Percentiles rank a stretch among this genome's conserved stretches.
Evolutionary conservation across 1,140 invertebrate species (phyloP).

Genomic region (Aphelenchoides besseyi): DNA sequence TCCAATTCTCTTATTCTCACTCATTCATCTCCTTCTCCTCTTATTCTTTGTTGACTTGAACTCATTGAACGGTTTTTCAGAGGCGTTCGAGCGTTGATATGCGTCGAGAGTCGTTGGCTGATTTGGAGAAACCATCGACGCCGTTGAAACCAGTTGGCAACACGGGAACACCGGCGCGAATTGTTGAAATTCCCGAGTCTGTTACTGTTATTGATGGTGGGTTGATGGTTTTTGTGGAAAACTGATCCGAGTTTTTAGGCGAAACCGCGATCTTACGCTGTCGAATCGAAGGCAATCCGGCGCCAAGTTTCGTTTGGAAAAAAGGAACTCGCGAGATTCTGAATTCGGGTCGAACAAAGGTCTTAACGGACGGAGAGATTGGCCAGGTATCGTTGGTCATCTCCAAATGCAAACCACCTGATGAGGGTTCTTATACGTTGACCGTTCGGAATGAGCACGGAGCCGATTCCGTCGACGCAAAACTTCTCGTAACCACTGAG

Average conservation of each 20-base stretch:
- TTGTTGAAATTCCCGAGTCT: slow-evolving; percentile 61
- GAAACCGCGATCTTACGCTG: slow-evolving; percentile 59
- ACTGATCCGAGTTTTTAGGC: slow-evolving; percentile 41
- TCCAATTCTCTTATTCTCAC: slow-evolving; percentile 12
- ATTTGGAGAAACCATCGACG: slow-evolving; percentile 59
- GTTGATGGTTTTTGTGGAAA: background rate
- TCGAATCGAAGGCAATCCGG: slow-evolving; percentile 73
- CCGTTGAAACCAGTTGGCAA: slow-evolving; percentile 53
- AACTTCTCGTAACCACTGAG: slow-evolving; percentile 88
- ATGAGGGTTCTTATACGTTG: slow-evolving; percentile 93
- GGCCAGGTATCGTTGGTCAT: slow-evolving; percentile 88
- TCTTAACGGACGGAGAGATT: slow-evolving; percentile 69
- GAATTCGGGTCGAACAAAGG: slow-evolving; percentile 82
- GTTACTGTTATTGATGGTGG: slow-evolving; percentile 62
- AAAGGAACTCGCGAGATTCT: slow-evolving; percentile 69
- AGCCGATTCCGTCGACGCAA: slow-evolving; percentile 87
- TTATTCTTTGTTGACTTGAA: slow-evolving; percentile 5
- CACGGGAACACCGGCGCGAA: slow-evolving; percentile 55
- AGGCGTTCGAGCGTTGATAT: slow-evolving; percentile 60
- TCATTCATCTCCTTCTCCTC: slow-evolving; percentile 18
- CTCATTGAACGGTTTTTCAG: slow-evolving; percentile 45
- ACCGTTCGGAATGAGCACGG: slow-evolving; percentile 87
- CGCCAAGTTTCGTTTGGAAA: slow-evolving; percentile 90
- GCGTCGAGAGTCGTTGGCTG: slow-evolving; percentile 57
- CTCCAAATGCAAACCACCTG: slow-evolving; percentile 87